These are phyloP conservation scores for Pipa parva DNA, from an alignment of 2,113 vertebrate species.

Conservation along the genomic window DNA sequence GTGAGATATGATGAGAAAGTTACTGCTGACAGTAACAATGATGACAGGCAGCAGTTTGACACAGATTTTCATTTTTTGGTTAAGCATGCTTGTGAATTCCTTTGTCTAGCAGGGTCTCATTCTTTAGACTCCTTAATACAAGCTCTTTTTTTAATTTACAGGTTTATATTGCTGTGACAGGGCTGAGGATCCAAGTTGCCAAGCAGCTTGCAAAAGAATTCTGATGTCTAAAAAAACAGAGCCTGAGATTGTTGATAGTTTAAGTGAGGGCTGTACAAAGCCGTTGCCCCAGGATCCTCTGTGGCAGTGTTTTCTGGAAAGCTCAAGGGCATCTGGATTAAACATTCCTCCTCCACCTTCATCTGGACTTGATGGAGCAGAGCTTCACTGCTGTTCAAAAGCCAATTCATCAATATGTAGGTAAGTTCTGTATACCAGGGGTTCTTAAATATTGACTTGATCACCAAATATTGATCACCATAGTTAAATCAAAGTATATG, in stretches of 20 bases:
- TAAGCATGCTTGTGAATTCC: no score
- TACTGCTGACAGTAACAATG: no score
- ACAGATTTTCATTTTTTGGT: no score
- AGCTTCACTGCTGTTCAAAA: constrained; percentile 95
- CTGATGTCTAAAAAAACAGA: constrained; percentile 93
- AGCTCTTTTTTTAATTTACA: constrained; percentile 47
- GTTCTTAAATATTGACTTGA: no score
- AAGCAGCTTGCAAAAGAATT: constrained; percentile 84
- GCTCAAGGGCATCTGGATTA: constrained; percentile 76
- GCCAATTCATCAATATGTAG: constrained; percentile 92
- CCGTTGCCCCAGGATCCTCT: constrained; percentile 96
- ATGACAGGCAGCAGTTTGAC: no score
- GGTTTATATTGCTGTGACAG: constrained; percentile 95
- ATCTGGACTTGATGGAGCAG: constrained; percentile 89
- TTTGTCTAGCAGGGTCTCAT: background rate
- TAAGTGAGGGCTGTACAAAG: constrained; percentile 87
- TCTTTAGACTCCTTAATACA: background rate
- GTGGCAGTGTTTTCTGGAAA: constrained; percentile 95
- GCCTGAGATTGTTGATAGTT: constrained; percentile 93
- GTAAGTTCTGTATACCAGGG: constrained; percentile 61
- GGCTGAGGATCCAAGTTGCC: constrained; percentile 86
- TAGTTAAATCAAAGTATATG: no score
- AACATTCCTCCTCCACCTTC: constrained; percentile 81
- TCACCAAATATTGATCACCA: no score
- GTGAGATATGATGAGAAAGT: no score